These are phyloP conservation scores for Ophioninae sp. DNA, from an alignment of 2,888 invertebrate genomes.

Conservation along the genomic window DNA sequence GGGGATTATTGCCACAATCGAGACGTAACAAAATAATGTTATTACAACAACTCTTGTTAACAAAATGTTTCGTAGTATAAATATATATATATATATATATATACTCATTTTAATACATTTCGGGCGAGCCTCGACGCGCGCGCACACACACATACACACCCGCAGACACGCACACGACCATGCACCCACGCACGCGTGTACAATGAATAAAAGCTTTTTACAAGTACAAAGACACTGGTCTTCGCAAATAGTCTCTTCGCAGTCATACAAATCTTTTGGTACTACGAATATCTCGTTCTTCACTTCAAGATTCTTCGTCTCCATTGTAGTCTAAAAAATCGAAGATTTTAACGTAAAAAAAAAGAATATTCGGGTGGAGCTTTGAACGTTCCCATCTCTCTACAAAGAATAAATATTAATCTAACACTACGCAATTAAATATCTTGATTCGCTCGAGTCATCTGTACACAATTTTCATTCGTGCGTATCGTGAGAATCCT, in stretches of 20 bases:
- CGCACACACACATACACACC: no score
- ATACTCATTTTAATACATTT: constrained; percentile 7
- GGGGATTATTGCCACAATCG: constrained; percentile 19
- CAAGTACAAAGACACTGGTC: constrained; percentile 33
- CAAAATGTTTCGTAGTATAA: constrained; percentile 36
- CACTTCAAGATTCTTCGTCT: not conserved
- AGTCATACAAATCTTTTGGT: constrained; percentile 13
- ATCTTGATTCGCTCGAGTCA: constrained; percentile 35
- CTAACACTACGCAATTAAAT: constrained; percentile 53
- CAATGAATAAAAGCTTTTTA: constrained; percentile 37
- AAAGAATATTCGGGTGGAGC: constrained; percentile 35
- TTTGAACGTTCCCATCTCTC: constrained; percentile 37
- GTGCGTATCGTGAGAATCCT: constrained; percentile 19
- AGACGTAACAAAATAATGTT: constrained; percentile 39
- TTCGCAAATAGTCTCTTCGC: constrained; percentile 13
- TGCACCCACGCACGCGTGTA: not conserved
- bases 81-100: constrained; percentile 43
- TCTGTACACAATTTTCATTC: constrained; percentile 45
- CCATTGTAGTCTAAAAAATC: constrained; percentile 18
- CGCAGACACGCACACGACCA: no score
- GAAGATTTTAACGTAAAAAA: constrained; percentile 52
- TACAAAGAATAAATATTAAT: constrained; percentile 60
- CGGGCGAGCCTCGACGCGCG: constrained; percentile 7
- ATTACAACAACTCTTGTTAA: constrained; percentile 51
- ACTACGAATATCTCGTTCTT: not conserved